Evolutionary conservation across 2,888 invertebrate species (phyloP), one percentile per base, ranked within the genome.

Genomic region (Aphrophora alni): DNA sequence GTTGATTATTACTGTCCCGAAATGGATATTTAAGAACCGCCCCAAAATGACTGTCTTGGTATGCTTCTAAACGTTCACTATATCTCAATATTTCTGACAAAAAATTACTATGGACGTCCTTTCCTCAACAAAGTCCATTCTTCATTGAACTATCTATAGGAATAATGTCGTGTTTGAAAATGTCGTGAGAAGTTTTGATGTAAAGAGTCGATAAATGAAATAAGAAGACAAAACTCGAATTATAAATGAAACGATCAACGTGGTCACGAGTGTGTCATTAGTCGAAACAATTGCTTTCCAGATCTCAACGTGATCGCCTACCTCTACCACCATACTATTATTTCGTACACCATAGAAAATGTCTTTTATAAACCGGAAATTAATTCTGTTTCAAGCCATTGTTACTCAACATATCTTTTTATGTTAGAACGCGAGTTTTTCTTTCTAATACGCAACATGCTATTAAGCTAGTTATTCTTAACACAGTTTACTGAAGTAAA

Each of bases 241-340:
- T 59, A 59, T 59, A 59, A 59, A 59, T 59, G 59, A 59, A 59
- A 59, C 59, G 59, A 59, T 59, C 59, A 59, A 59, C 21, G 59
- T 59, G 59, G 59, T 59, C 59, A 59, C 59, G 59, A 59, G 59
- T 14, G 21, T 59, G 10, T 59, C 59, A 59, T 59, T 59, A 59
- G 5, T 21, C 59, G 59, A 59, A 59, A 59, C 59, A 59, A 59
- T 59, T 59, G 59, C 59, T 21, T 59, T 59, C 59, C 59, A 59
- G 59, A 59, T 59, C 59, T 21, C 59, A 59, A 59, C 59, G 59
- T 59, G 59, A 59, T 59, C 59, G 21, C 59, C 59, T 59, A 21
- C 59, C 7, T 21, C 59, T 14, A 2, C 17, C 44, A 44, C 14
- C 44, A 4, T 44, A 44, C 44, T 12, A 44, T 44, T 44, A 44